Evolutionary conservation across 1,140 invertebrate species (phyloP), one percentile per base, ranked within the genome.

Genomic region (Gyrodactylus salaris): DNA sequence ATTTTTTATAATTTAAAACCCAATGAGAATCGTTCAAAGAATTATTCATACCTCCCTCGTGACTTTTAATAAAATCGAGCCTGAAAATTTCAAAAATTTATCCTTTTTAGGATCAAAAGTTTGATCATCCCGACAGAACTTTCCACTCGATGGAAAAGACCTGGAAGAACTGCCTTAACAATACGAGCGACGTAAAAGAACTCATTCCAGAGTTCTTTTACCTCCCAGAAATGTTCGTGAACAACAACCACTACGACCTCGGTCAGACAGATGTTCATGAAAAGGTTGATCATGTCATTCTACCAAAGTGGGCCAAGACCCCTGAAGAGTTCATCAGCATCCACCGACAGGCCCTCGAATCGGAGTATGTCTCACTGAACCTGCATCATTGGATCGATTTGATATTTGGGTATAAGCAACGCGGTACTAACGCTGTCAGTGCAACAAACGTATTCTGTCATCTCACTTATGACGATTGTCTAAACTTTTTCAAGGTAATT

Each of bases 361-460:
- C 92, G 0, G 95, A 99, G 81, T 93, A 98, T 79, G 95, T 99
- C 0, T 96, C 91, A 27, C 97, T 93, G 80, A 94, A 98, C 83
- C 84, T 99, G 74, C 94, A 99, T 79, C 92, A 98, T 80, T 99
- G 95, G 95, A 97, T 99, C 76, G 95, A 99, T 83, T 84, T 99
- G 70, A 95, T 98, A 77, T 99, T 98, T 81, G 95, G 95, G 72
- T 99, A 98, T 80, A 98, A 98, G 81, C 95, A 99, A 81, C 86
- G 89, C 85, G 92, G 92, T 26, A 92, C 94, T 0, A 94, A 98
- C 84, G 94, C 94, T 1, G 86, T 96, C 0, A 83, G 92, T 74
- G 89, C 92, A 0, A 93, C 90, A 0, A 99, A 99, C 82, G 90
- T 98, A 1, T 99, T 98, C 82, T 98, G 98, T 80, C 97, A 98